A percentile compares a stretch with the other conserved stretches of the same genome.
Evolutionary conservation across 2,113 vertebrate species (phyloP).

Genomic region (Himantopus leucocephalus): DNA sequence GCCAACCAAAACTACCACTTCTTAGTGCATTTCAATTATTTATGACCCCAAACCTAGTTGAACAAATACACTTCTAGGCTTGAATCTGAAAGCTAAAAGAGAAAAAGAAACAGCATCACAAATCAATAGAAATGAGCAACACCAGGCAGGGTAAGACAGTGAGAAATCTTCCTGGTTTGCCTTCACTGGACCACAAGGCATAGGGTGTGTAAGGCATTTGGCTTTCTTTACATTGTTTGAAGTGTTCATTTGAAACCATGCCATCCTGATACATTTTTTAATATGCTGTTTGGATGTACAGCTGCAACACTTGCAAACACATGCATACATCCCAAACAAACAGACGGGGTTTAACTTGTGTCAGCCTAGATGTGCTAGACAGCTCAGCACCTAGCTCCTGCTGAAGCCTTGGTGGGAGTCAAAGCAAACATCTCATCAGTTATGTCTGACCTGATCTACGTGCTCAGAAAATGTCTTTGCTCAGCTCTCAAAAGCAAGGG

Average conservation of each 20-base stretch:
- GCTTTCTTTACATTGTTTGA: background rate
- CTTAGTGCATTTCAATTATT: constrained; percentile 19
- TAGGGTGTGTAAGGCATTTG: background rate
- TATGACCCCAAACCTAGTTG: background rate
- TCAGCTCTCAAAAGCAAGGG: background rate
- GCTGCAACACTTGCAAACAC: background rate
- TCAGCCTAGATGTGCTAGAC: no score
- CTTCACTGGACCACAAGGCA: background rate
- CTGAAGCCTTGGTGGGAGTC: background rate
- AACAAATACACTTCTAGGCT: background rate
- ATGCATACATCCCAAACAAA: background rate
- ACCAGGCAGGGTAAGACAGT: background rate
- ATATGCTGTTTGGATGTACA: background rate
- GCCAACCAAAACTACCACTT: background rate
- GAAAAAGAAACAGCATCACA: background rate
- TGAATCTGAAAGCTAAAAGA: background rate
- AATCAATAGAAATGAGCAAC: background rate
- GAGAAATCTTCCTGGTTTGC: background rate
- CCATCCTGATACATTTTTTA: background rate
- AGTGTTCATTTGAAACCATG: background rate
- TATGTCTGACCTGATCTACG: background rate
- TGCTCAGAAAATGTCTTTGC: background rate
- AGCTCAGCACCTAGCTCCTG: background rate
- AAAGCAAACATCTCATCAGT: background rate
- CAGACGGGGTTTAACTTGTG: background rate